phyloP scores from a whole-genome alignment of 1,140 invertebrate genomes.

The Goniozus legneri region DNA sequence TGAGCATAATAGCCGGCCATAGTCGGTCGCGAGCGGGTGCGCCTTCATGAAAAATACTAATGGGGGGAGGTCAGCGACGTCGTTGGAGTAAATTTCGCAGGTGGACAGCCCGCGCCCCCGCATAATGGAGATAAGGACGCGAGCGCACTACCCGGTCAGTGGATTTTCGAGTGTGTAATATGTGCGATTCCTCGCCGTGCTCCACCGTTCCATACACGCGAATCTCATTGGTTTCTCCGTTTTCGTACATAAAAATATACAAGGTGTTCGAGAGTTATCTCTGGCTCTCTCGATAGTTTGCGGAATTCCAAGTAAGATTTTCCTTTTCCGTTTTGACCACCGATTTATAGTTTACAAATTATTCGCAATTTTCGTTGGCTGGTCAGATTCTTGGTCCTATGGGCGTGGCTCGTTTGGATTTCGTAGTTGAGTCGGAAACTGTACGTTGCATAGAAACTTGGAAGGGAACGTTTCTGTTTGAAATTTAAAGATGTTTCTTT shows the following conservation, averaged over 20 bases:
- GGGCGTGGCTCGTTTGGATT: too few relatives aligned
- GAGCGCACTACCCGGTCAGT: constrained; percentile 9
- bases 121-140: constrained; percentile 35
- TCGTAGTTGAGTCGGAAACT: too few relatives aligned
- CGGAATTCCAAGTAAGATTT: background rate
- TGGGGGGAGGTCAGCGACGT: constrained; percentile 39
- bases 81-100: constrained; percentile 45
- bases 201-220: background rate
- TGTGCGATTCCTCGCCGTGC: too few relatives aligned
- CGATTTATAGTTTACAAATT: too few relatives aligned
- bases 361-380: too few relatives aligned
- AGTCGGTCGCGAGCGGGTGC: background rate
- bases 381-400: too few relatives aligned
- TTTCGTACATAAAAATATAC: background rate
- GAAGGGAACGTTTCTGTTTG: too few relatives aligned
- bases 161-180: constrained; percentile 28
- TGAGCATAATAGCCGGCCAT: constrained; percentile 39
- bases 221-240: background rate
- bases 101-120: constrained; percentile 24
- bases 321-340: background rate
- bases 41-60: constrained; percentile 47
- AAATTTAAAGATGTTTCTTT: too few relatives aligned
- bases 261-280: background rate
- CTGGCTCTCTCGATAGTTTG: background rate
- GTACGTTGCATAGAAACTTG: too few relatives aligned